Percentiles rank a stretch among this genome's conserved stretches.
phyloP scores from a whole-genome alignment of 2,113 vertebrate species.

The Paratilapia polleni region DNA sequence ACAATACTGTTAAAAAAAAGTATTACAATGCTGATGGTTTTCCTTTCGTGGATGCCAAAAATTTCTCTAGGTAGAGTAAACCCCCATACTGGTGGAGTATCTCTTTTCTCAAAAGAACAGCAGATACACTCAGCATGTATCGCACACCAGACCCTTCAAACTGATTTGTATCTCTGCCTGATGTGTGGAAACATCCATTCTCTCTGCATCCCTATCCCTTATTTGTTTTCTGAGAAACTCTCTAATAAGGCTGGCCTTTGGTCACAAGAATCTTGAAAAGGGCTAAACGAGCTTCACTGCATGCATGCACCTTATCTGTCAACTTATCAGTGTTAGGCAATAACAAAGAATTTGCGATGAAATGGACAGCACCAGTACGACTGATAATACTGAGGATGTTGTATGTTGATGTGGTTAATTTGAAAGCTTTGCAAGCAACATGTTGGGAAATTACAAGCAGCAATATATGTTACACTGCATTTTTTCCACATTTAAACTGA shows the following conservation, averaged over 20 bases:
- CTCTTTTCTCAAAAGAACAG: neutral
- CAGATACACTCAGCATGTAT: neutral
- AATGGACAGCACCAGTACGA: neutral
- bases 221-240: neutral
- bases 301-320: neutral
- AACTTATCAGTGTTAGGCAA: neutral
- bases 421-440: neutral
- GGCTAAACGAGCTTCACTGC: neutral
- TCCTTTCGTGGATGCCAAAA: neutral
- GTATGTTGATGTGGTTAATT: neutral
- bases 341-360: neutral
- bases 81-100: neutral
- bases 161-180: neutral
- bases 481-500: neutral
- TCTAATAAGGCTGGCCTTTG: neutral
- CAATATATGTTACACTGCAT: neutral
- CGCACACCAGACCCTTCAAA: neutral
- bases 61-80: neutral
- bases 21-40: neutral
- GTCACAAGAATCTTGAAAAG: neutral
- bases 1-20: neutral
- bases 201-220: neutral
- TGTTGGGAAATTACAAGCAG: neutral
- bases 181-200: neutral
- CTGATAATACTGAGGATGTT: neutral